phyloP scores from a whole-genome alignment of 1,140 invertebrate species.

The Diorhabda elongata region DNA sequence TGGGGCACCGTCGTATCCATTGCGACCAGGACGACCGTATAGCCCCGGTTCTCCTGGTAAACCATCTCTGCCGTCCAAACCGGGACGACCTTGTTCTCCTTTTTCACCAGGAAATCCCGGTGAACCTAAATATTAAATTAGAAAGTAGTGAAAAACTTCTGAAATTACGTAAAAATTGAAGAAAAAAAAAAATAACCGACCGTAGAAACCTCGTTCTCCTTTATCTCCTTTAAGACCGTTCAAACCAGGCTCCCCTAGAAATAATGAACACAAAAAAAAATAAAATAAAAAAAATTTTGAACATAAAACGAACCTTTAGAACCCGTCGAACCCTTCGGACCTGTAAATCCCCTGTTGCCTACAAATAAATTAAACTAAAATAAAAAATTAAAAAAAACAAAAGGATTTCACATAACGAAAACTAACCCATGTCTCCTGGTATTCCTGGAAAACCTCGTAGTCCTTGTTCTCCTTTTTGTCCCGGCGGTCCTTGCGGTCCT shows the following conservation, averaged over 20 bases:
- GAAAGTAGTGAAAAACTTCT: neutral
- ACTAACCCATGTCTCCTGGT: constrained; percentile 53
- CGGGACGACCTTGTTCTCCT: constrained; percentile 58
- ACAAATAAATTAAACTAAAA: constrained; percentile 12
- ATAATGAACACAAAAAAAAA: constrained; percentile 8
- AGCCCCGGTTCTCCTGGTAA: constrained; percentile 81
- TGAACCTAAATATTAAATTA: constrained; percentile 5
- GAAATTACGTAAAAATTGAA: neutral
- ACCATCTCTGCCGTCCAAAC: constrained; percentile 80
- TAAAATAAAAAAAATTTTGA: neutral
- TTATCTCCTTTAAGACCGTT: constrained; percentile 24
- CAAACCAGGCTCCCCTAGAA: constrained; percentile 11
- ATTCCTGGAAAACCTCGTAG: constrained; percentile 58
- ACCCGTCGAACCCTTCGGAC: neutral
- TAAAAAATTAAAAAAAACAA: neutral
- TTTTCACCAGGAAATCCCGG: constrained; percentile 41
- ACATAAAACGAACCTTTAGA: constrained; percentile 11
- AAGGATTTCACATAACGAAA: neutral
- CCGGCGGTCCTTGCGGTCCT: constrained; percentile 61
- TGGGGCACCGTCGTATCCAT: constrained; percentile 68
- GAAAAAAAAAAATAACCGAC: constrained; percentile 3
- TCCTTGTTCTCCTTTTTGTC: constrained; percentile 59
- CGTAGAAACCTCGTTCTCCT: constrained; percentile 30
- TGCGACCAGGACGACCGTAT: constrained; percentile 76
- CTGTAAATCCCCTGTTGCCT: constrained; percentile 8